Conservation (phyloP, 2,797 vertebrate species). For the Xerus rutilus region DNA sequence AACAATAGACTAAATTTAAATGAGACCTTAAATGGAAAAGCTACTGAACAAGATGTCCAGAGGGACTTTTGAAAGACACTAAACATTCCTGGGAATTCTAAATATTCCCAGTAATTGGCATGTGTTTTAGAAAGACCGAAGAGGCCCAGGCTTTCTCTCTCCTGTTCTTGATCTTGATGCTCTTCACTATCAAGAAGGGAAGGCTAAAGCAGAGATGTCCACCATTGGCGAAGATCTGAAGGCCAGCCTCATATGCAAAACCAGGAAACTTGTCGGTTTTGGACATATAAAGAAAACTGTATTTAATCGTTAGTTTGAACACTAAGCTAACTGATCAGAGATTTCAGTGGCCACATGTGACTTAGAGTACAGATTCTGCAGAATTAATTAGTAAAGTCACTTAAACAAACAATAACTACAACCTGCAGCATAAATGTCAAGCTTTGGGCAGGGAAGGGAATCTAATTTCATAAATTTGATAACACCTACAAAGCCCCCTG, state of each 20-base stretch:
- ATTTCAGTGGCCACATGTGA: background rate
- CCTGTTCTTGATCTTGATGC: background rate
- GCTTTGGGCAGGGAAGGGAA: accelerated
- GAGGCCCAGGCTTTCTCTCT: background rate
- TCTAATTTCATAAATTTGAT: background rate
- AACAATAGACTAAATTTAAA: background rate
- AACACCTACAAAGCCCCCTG: too few species aligned
- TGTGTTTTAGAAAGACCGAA: background rate
- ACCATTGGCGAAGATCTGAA: background rate
- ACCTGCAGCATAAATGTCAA: background rate
- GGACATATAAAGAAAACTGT: background rate
- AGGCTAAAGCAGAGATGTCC: background rate
- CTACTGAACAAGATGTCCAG: background rate
- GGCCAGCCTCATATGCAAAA: background rate
- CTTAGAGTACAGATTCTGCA: background rate
- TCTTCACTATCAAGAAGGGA: background rate
- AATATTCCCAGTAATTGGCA: background rate
- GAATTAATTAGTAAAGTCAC: background rate
- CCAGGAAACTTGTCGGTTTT: background rate
- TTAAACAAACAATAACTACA: background rate
- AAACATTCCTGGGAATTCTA: background rate
- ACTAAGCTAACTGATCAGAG: background rate
- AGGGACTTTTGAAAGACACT: background rate
- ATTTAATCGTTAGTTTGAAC: background rate
- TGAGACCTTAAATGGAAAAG: background rate